A percentile compares a stretch with the other conserved stretches of the same genome.
phyloP scores from a whole-genome alignment of 2,888 invertebrate species.

The Sthenelais limicola region DNA sequence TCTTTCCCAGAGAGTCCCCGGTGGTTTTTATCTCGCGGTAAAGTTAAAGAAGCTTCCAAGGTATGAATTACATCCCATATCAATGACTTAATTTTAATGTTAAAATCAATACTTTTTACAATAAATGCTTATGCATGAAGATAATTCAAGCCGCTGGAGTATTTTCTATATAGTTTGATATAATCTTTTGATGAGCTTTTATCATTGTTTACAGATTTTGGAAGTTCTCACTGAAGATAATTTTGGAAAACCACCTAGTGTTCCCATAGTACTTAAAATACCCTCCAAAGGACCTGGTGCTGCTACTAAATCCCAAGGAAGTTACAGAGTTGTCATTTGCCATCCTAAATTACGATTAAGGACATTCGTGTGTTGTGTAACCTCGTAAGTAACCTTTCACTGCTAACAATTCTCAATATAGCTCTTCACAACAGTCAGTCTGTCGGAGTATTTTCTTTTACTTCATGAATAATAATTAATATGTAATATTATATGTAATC shows the following conservation, averaged over 20 bases:
- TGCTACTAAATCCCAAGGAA: constrained; percentile 10
- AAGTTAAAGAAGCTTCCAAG: constrained; percentile 51
- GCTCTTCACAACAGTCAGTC: no score
- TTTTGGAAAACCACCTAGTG: not conserved
- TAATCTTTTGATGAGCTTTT: no score
- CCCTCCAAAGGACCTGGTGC: not conserved
- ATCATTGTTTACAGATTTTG: constrained; percentile 21
- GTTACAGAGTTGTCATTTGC: not conserved
- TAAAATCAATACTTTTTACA: no score
- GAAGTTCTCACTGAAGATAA: constrained; percentile 15
- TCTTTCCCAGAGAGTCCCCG: constrained; percentile 52
- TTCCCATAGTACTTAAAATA: not conserved
- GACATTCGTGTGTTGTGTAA: not conserved
- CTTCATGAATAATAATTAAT: no score
- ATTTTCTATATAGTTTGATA: no score
- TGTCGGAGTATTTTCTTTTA: no score
- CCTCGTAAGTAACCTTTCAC: not conserved
- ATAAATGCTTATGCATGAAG: no score
- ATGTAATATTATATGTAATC: no score
- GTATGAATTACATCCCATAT: not conserved
- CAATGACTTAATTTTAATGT: not conserved
- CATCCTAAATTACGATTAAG: constrained; percentile 6
- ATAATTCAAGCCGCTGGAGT: no score
- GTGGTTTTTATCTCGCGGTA: constrained; percentile 52
- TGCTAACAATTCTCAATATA: no score